Evolutionary conservation across 1,140 invertebrate genomes (phyloP).

Genomic region (Megalonaias nervosa): DNA sequence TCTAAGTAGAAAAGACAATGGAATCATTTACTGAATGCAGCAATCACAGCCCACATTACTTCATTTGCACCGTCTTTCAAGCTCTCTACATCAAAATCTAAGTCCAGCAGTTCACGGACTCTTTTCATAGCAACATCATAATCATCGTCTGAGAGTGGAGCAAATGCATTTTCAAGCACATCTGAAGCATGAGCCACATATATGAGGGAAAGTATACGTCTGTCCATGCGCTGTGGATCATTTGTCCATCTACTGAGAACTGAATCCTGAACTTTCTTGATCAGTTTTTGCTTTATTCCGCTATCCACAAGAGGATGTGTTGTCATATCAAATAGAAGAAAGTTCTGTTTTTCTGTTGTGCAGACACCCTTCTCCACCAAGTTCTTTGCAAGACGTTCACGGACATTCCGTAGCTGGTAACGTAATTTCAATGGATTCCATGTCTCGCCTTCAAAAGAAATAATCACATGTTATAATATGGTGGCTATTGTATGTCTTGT

Average conservation of each 20-base stretch:
- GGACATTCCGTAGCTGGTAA: conserved; percentile 98
- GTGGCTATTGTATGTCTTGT: background rate
- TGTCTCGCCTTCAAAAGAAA: conserved; percentile 88
- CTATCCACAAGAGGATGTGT: conserved; percentile 99
- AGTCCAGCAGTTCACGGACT: conserved; percentile 93
- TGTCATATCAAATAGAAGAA: conserved; percentile 99
- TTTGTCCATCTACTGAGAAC: conserved; percentile 97
- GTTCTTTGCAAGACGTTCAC: conserved; percentile 99
- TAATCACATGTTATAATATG: background rate
- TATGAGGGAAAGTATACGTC: conserved; percentile 91
- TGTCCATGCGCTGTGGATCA: conserved; percentile 98
- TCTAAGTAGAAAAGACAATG: background rate
- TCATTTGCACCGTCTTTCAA: conserved; percentile 81
- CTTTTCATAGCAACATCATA: conserved; percentile 99
- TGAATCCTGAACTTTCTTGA: conserved; percentile 97
- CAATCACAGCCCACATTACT: conserved; percentile 98
- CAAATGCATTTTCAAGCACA: conserved; percentile 99
- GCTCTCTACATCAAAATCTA: conserved; percentile 96
- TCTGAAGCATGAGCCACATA: conserved; percentile 98
- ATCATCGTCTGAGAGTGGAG: conserved; percentile 97
- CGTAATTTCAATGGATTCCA: conserved; percentile 99
- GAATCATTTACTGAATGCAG: conserved; percentile 94
- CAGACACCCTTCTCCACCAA: conserved; percentile 99
- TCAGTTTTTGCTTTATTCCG: conserved; percentile 94
- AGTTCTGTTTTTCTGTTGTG: conserved; percentile 99